Evolutionary conservation across 2,888 invertebrate genomes (phyloP), one percentile per base, ranked within the genome.

Genomic region (Harpalus rubripes): DNA sequence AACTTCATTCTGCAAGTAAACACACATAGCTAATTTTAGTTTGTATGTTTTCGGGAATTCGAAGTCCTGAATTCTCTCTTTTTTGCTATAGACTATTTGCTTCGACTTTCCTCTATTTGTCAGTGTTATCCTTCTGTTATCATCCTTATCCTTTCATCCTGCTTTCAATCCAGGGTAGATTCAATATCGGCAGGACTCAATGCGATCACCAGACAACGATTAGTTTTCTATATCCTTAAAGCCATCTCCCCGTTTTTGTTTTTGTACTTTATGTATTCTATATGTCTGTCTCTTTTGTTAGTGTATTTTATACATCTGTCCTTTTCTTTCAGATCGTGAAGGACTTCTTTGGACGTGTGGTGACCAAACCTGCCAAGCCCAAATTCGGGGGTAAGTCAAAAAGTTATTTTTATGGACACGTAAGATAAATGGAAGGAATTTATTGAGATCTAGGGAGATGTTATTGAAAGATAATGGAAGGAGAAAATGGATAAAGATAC

Each of bases 311-410:
- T 32, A 32, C 5, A 32, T 32, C 6, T 32, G 32, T 32, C 6
- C 85, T 87, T 87, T 88, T 88, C 85, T 91, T 91, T 39, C 90
- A 91, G 90, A 81, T 87, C 16, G 87, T 89, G 16, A 90, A 89
- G 87, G 91, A 92, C 87, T 91, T 92, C 87, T 92, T 92, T 85
- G 91, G 91, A 3, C 88, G 91, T 78, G 85, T 90, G 1, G 86
- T 89, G 4, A 61, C 85, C 22, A 88, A 87, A 85, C 56, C 87
- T 16, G 80, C 87, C 16, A 44, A 58, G 15, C 78, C 87, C 44
- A 84, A 84, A 84, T 84, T 79, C 32, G 84, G 84, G 7, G 88
- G 89, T 89, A 87, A 87, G 88, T 87, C 32, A 32, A 32, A 32
- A 32, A 32, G 32, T 4, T 32, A 32, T 32, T 32, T 32, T 32